Evolutionary conservation across 2,113 vertebrate genomes (phyloP), one percentile per base, ranked within the genome.

Genomic region (Alouatta palliata): DNA sequence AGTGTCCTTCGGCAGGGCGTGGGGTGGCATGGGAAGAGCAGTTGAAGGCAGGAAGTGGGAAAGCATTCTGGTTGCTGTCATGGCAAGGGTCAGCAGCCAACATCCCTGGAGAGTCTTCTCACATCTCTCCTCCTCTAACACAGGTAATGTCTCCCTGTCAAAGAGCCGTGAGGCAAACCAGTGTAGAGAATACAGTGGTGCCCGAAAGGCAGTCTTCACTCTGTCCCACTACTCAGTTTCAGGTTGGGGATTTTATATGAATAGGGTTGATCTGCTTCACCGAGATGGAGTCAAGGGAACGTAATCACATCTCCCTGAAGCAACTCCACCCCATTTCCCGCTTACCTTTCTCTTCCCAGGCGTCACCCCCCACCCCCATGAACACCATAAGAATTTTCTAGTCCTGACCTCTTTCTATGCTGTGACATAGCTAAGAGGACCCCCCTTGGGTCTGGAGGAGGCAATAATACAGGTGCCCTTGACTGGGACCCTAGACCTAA

Each of bases 1-100:
- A 56, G n/a, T 13, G 6, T 35, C 75, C 21, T 49, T 6, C 1
- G 1, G 14, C 4, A 20, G 25, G 2, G 11, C 0, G 1, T 5
- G 30, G 9, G 12, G 10, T 12, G 47, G 7, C 11, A 1, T 3
- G 13, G 8, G 25, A 23, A 16, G 54, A 82, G 43, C 30, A 3
- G 10, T 2, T 21, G 66, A n/a, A 54, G 73, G 49, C 68, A 35
- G 61, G 40, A 80, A 94, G 17, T 73, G 23, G 64, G 47, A 12
- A 19, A 30, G 58, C 16, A 32, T 32, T 73, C 58, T 64, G 11
- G n/a, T 2, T 25, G 2, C 30, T 81, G 64, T 37, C 70, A 17
- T 14, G 23, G 35, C 43, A 56, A 64, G n/a, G 1, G 35, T 80
- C 54, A 23, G 25, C 27, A 25, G 83, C 45, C 9, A 12, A 1